These are phyloP conservation scores for Tenthredo distinguenda DNA, from an alignment of 2,888 invertebrate species.

Conservation along the genomic window DNA sequence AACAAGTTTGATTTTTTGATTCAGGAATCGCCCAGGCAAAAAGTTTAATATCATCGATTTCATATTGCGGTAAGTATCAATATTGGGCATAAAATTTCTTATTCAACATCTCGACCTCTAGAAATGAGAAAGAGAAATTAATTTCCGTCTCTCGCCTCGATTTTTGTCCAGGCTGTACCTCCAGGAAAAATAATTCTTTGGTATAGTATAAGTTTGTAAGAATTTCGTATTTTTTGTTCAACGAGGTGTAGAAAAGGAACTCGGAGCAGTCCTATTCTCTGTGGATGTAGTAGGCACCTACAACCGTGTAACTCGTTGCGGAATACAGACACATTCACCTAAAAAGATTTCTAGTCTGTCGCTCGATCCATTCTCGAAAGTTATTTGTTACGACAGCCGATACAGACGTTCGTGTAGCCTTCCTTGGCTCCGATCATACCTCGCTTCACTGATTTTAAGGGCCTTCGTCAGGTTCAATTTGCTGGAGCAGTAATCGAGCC, in stretches of 20 bases:
- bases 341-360: conserved; percentile 29
- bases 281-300: background rate
- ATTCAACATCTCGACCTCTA: background rate
- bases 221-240: conserved; percentile 16
- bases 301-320: background rate
- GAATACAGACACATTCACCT: conserved; percentile 3
- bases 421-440: conserved; percentile 18
- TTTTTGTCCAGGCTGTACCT: background rate
- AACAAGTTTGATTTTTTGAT: background rate
- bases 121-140: background rate
- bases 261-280: background rate
- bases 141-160: background rate
- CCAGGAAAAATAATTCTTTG: background rate
- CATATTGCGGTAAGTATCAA: background rate
- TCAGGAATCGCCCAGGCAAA: background rate
- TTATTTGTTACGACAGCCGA: conserved; percentile 44
- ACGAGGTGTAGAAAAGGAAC: background rate
- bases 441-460: conserved; percentile 40
- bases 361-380: conserved; percentile 36
- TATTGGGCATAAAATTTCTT: background rate
- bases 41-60: background rate
- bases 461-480: conserved; percentile 44
- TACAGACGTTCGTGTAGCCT: conserved; percentile 33
- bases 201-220: background rate
- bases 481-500: conserved; percentile 29